Conservation (phyloP, 2,797 vertebrate species). For the Pipistrellus pygmaeus region DNA sequence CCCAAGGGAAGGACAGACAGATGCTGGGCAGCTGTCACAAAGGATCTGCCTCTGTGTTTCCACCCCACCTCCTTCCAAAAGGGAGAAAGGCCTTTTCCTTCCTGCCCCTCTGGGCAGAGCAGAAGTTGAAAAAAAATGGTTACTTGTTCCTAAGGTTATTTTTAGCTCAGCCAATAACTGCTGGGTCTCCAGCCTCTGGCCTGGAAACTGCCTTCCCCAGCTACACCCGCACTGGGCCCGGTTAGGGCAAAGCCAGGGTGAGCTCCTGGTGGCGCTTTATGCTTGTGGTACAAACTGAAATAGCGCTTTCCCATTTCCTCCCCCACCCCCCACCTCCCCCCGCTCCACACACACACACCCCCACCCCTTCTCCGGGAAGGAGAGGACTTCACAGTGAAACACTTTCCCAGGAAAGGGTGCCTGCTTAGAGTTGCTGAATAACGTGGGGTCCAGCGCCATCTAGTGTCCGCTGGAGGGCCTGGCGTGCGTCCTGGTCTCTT, state of each 20-base stretch:
- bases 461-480: slow-evolving; percentile 2
- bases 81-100: slow-evolving; percentile 13
- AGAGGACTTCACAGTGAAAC: background rate
- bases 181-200: background rate
- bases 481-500: background rate
- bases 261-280: background rate
- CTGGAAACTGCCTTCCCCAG: background rate
- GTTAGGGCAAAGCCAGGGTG: no score
- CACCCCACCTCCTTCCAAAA: background rate
- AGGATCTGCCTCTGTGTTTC: background rate
- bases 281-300: background rate
- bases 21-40: background rate
- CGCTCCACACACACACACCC: accelerated
- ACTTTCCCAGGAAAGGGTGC: background rate
- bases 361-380: background rate
- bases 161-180: background rate
- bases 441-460: slow-evolving; percentile 71
- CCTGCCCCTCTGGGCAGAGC: background rate
- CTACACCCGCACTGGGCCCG: background rate
- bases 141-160: slow-evolving; percentile 42
- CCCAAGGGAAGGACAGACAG: background rate
- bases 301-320: background rate
- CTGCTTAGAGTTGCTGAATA: background rate
- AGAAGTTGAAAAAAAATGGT: slow-evolving; percentile 16
- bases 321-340: accelerated